Evolutionary conservation across 1,140 invertebrate species (phyloP), one percentile per base, ranked within the genome.

Genomic region (Lordiphosa clarofinis): DNA sequence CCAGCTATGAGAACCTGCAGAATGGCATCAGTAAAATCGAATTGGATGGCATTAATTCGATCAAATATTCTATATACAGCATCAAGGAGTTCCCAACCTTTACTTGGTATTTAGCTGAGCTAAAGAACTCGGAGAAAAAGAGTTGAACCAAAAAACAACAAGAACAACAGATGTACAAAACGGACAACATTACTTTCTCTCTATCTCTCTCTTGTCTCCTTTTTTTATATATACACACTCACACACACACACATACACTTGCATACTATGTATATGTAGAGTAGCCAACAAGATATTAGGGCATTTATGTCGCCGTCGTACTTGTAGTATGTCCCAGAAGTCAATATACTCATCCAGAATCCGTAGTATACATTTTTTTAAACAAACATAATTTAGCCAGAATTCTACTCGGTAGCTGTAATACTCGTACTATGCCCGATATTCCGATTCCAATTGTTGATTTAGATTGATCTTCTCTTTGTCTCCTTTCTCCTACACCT

Each of bases 11-110:
- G 78, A 92, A 95, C 50, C 90, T 98, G 39, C 94, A 94, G 61
- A 93, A 93, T 61, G 96, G 96, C 4, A 94, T 94, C 70, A 93
- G 94, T 81, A 92, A 94, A 74, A 97, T 94, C 88, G 92, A 93
- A 58, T 93, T 92, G 40, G 97, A 98, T 86, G 97, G 97, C 8
- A 91, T 98, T 13, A 96, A 93, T 65, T 96, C 93, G 74, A 92
- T 98, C n/a, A 92, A 95, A 62, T 98, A 98, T 89, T 92, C 93
- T 62, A 70, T 95, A 33, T 89, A 94, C 31, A 91, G 94, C 56
- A 91, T 94, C 15, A 91, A 93, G 60, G 91, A 93, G 49, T 91
- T 92, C 36, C 92, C 93, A 65, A 89, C 95, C 1, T 96, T 95
- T 89, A 96, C 95, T 13, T 94, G 94, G 92, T 89, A 95, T 11